Evolutionary conservation across 2,113 vertebrate species (phyloP), one percentile per base, ranked within the genome.

Genomic region (Geococcyx californianus): DNA sequence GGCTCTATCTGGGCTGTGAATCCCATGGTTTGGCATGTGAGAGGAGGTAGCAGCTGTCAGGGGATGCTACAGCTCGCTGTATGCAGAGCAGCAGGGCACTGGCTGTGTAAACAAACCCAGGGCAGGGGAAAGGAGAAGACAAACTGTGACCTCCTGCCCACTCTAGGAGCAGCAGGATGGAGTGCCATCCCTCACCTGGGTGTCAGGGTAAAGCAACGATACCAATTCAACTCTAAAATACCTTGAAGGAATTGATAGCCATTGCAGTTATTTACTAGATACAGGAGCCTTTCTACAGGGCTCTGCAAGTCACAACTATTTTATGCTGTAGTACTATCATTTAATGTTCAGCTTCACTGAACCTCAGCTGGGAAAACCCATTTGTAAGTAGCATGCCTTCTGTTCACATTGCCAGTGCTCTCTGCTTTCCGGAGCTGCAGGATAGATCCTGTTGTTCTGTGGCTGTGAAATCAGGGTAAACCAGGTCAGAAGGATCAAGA

Each of bases 281-380:
- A n/a, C 25, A 54, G 77, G 34, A 90, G 38, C 36, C 58, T 89
- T 95, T 87, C 74, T n/a, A 11, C 79, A 45, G 72, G 66, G 73
- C 66, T 91, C 84, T 52, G 54, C 80, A 87, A 66, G 63, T 87
- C 7, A 1, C 79, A 77, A 59, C 84, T 62, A 49, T 97, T 95
- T 95, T 93, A 90, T 81, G 89, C 92, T 80, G 78, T 95, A 93
- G 93, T 95, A 94, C 95, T 97, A 86, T 54, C 73, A 63, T 73
- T 95, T 91, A 77, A 78, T 51, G 96, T 96, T 97, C 91, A 82
- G 93, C 97, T 93, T 88, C 92, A 87, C 82, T 96, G 95, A 94
- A 78, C 84, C 92, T 90, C 84, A 4, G 81, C 95, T 96, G 93
- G 93, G 95, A 95, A 95, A 96, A 67, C 86, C 90, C 88, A 91